Conservation (phyloP, 2,113 vertebrate genomes). For the Nycticryphes semicollaris region DNA sequence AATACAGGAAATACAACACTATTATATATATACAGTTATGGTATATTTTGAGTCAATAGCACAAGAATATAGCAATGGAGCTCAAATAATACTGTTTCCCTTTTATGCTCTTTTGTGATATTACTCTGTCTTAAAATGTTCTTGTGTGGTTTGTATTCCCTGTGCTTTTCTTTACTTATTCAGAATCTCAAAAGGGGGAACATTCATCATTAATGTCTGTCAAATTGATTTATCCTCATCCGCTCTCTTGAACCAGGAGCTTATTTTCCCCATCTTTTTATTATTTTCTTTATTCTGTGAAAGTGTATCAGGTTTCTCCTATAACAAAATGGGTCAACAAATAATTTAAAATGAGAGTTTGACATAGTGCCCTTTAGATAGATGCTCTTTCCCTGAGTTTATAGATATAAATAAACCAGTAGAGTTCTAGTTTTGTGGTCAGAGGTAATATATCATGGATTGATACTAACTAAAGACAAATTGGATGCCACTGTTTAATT, state of each 20-base stretch:
- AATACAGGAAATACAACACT: not conserved
- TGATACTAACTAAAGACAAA: not conserved
- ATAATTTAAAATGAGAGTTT: not conserved
- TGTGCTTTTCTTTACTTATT: not conserved
- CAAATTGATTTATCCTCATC: not conserved
- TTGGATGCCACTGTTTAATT: not conserved
- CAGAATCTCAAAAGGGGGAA: not conserved
- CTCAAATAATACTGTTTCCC: not conserved
- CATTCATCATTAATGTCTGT: not conserved
- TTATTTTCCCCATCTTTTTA: not conserved
- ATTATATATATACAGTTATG: not conserved
- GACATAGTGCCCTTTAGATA: not conserved
- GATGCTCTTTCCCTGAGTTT: not conserved
- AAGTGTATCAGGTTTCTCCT: not conserved
- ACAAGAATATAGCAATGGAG: not conserved
- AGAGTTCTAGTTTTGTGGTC: not conserved
- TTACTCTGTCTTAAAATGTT: not conserved
- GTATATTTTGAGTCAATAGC: not conserved
- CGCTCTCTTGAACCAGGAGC: not conserved
- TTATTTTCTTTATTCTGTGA: not conserved
- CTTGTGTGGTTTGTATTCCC: not conserved
- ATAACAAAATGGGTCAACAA: not conserved
- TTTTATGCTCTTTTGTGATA: not conserved
- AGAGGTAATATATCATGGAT: not conserved
- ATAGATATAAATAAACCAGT: not conserved